phyloP scores from a whole-genome alignment of 2,888 invertebrate species.

The Aplocera efformata region DNA sequence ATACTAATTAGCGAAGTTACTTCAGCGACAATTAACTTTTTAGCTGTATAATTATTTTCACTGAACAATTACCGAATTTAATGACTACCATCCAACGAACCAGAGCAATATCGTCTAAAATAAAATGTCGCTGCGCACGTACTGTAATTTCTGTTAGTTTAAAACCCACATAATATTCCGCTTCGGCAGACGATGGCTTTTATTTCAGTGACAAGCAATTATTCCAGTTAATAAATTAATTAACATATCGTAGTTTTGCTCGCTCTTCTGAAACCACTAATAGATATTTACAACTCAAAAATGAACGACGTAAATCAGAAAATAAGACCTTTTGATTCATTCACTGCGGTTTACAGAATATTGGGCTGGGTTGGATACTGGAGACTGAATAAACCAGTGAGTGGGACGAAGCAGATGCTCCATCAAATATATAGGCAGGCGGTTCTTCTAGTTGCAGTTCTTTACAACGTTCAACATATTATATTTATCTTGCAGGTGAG shows the following conservation, averaged over 20 bases:
- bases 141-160: too few species aligned
- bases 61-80: constrained; percentile 5
- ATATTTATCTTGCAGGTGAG: constrained; percentile 37
- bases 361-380: constrained; percentile 37
- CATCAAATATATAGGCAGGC: constrained; percentile 33
- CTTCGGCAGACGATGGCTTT: neutral
- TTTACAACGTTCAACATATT: constrained; percentile 34
- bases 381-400: constrained; percentile 32
- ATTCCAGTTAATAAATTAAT: neutral
- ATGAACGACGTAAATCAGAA: constrained; percentile 26
- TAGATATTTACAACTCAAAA: constrained; percentile 21
- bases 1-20: constrained; percentile 8
- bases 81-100: too few species aligned
- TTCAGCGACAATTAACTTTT: constrained; percentile 4
- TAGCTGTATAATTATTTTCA: constrained; percentile 11
- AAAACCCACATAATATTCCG: too few species aligned
- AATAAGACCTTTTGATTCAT: constrained; percentile 40
- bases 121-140: too few species aligned
- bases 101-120: too few species aligned
- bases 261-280: constrained; percentile 11
- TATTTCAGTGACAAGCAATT: neutral
- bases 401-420: constrained; percentile 21
- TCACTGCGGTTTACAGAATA: constrained; percentile 32
- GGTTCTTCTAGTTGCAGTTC: constrained; percentile 21
- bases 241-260: neutral